Percentiles rank a stretch among this genome's conserved stretches.
Evolutionary conservation across 1,140 invertebrate genomes (phyloP).

Genomic region (Drosophila seguyi): DNA sequence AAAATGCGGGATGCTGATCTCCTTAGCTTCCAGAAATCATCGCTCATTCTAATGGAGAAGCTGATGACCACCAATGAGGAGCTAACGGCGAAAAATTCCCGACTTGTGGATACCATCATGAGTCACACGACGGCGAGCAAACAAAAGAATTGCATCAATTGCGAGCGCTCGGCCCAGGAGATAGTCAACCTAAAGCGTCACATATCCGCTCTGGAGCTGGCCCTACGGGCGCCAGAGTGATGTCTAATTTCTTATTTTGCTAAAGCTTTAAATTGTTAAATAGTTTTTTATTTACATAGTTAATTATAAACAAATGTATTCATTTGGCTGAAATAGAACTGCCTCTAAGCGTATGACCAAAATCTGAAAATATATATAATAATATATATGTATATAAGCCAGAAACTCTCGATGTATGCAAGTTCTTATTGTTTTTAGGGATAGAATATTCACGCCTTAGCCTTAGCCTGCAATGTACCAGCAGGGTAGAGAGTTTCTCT

Average conservation of each 20-base stretch:
- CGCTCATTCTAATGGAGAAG: slow-evolving; percentile 26
- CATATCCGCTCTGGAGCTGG: slow-evolving; percentile 10
- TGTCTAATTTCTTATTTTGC: background rate
- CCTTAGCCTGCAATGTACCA: background rate
- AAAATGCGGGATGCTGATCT: slow-evolving; percentile 21
- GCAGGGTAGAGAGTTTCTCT: background rate
- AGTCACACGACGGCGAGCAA: too few species aligned
- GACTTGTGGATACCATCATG: background rate
- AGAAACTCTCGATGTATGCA: background rate
- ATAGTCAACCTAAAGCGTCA: slow-evolving; percentile 25
- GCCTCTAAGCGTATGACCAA: background rate
- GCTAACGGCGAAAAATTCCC: slow-evolving; percentile 25
- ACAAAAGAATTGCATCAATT: background rate
- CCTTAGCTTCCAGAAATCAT: slow-evolving; percentile 18
- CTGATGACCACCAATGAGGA: slow-evolving; percentile 44
- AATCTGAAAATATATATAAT: slow-evolving; percentile 1
- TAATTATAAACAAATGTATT: background rate
- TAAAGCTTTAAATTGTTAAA: background rate
- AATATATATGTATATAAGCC: background rate
- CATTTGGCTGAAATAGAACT: background rate
- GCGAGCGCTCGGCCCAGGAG: slow-evolving; percentile 14
- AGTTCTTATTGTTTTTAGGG: background rate
- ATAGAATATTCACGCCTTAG: background rate
- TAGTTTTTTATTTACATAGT: background rate
- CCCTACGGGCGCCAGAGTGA: background rate